Evolutionary conservation across 2,113 vertebrate genomes (phyloP), one percentile per base, ranked within the genome.

Genomic region (Podiceps cristatus): DNA sequence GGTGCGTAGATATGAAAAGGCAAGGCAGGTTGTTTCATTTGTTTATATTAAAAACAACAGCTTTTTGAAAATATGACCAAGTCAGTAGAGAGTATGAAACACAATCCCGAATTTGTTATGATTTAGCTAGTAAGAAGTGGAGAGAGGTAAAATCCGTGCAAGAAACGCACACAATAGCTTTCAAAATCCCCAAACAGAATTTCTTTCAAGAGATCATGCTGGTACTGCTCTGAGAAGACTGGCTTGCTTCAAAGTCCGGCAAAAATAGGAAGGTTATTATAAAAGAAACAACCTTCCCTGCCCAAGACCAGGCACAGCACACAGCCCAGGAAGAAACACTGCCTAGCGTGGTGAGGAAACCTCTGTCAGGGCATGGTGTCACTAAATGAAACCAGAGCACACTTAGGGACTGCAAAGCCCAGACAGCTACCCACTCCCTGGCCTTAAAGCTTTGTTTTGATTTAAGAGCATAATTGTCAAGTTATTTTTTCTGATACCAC

Each of bases 41-140:
- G 64, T 86, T 97, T 85, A 50, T 55, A 81, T 67, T 86, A 52
- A 86, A 97, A 96, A 95, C 67, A 95, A 95, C 55, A 90, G 23
- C 40, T 91, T 74, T 82, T 82, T 68, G 56, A 87, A 95, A 96
- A 90, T 83, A 67, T 52, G 88, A 91, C 58, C 0, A 0, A 71
- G 69, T 73, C 88, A 67, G 73, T 90, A 53, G 74, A 91, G 88
- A 86, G 47, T 35, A 90, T 56, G 84, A 93, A 96, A 96, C 56
- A 71, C 67, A 91, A 81, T 69, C 86, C 68, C 85, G 52, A 23
- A 22, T 78, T 91, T 92, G 58, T 92, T 95, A 68, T 68, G 64
- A 87, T 88, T 96, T 81, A 79, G 24, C 13, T 87, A 86, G 71
- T 56, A 84, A 90, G 53, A 95, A 93, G 31, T 3, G 18, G 24